Evolutionary conservation across 2,888 invertebrate species (phyloP), one percentile per base, ranked within the genome.

Genomic region (Silvanus unidentatus): DNA sequence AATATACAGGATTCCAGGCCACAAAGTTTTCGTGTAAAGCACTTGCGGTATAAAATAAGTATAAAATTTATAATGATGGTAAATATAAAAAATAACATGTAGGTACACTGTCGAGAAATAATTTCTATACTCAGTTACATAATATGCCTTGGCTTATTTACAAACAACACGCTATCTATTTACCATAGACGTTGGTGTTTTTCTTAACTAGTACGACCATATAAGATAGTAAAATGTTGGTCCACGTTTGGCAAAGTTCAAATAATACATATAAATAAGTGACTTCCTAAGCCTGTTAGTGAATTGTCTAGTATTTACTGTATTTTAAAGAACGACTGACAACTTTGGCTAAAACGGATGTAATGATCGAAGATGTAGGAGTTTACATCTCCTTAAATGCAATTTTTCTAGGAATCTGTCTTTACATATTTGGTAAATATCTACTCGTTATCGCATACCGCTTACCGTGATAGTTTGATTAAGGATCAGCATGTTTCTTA

Each of bases 261-360:
- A 57, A 55, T 54, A 55, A 55, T 54, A 55, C 56, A 57, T 58
- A 56, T 58, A 58, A 58, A 58, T 57, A 58, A 56, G 53, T 29
- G 39, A 54, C 58, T 58, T 58, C 58, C 58, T 58, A 49, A 37
- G 32, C 32, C 32, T 37, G 16, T 37, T 37, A 37, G 16, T 37
- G 37, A 13, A 15, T 37, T 37, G 37, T 4, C 37, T 37, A 32
- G 32, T 5, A 22, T 22, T 22, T 22, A 22, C 22, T 22, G 22
- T 22, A 5, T 22, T 5, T 32, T 32, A 32, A 8, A 32, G n/a
- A 12, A 32, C 13, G 32, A 39, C 41, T 11, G 42, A 42, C 42
- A 39, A 44, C 37, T 38, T 46, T 41, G 42, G 42, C 39, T 50
- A 53, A 16, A 48, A 55, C 57, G 55, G 55, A 55, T 52, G 50